Percentiles rank a stretch among this genome's conserved stretches.
Evolutionary conservation across 2,888 invertebrate genomes (phyloP).

Genomic region (Pyralis farinalis): DNA sequence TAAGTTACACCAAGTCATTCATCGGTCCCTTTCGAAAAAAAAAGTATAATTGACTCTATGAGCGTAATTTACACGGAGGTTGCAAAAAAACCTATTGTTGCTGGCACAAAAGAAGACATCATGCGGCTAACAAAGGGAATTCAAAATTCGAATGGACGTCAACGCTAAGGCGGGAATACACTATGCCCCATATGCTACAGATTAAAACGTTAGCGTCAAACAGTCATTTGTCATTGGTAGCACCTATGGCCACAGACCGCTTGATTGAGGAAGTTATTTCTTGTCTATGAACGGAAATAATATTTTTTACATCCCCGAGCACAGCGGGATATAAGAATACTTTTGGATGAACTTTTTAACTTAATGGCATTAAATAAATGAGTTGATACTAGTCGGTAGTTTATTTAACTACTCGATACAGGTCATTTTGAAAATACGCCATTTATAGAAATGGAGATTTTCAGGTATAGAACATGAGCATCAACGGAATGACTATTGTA

Average conservation of each 20-base stretch:
- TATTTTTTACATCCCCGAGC: slow-evolving; percentile 59
- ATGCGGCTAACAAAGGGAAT: slow-evolving; percentile 50
- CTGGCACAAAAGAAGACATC: slow-evolving; percentile 75
- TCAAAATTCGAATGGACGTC: slow-evolving; percentile 56
- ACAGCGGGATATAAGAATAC: slow-evolving; percentile 59
- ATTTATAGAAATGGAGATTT: no score
- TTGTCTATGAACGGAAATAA: slow-evolving; percentile 72
- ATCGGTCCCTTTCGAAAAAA: slow-evolving; percentile 45
- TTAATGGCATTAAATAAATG: slow-evolving; percentile 36
- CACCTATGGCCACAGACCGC: slow-evolving; percentile 26
- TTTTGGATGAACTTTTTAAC: slow-evolving; percentile 43
- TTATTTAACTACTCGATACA: no score
- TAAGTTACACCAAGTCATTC: slow-evolving; percentile 57
- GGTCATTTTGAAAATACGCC: no score
- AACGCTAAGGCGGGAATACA: slow-evolving; percentile 53
- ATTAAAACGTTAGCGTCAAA: slow-evolving; percentile 66
- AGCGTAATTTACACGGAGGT: slow-evolving; percentile 58
- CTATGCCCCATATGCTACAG: slow-evolving; percentile 72
- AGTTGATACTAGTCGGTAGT: slow-evolving; percentile 4
- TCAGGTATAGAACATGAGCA: no score
- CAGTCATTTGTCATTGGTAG: slow-evolving; percentile 76
- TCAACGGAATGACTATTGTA: no score
- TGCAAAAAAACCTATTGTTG: slow-evolving; percentile 72
- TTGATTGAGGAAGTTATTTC: slow-evolving; percentile 81
- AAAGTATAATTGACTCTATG: slow-evolving; percentile 40